Conservation (phyloP, 2,113 vertebrate genomes). For the Pseudois nayaur region DNA sequence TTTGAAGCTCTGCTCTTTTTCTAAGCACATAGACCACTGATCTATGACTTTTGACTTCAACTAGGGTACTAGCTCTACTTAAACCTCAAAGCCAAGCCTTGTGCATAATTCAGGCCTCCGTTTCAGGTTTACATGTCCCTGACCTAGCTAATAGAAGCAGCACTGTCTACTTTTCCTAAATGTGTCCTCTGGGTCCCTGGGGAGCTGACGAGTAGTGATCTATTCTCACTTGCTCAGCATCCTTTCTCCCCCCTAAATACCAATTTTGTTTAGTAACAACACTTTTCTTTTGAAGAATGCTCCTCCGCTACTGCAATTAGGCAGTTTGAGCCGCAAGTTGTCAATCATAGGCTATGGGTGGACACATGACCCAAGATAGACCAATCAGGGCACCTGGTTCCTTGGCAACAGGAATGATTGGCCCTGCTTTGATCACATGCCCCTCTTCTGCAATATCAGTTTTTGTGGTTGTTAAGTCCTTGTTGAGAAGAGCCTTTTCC, state of each 20-base stretch:
- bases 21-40: background rate
- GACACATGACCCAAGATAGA: background rate
- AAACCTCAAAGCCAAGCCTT: background rate
- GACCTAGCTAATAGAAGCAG: background rate
- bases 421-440: background rate
- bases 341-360: background rate
- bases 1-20: background rate
- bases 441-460: background rate
- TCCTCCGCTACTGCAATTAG: background rate
- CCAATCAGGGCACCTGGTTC: background rate
- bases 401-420: background rate
- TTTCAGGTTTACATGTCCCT: background rate
- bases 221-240: background rate
- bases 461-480: background rate
- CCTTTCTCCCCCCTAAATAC: background rate
- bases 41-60: background rate
- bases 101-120: background rate
- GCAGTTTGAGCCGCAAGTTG: background rate
- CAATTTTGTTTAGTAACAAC: background rate
- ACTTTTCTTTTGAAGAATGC: background rate
- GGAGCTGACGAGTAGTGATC: background rate
- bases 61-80: background rate
- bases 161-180: background rate
- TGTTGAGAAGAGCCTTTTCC: background rate
- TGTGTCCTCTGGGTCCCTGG: background rate